These are phyloP conservation scores for Altica lythri DNA, from an alignment of 2,888 invertebrate species.

Conservation along the genomic window DNA sequence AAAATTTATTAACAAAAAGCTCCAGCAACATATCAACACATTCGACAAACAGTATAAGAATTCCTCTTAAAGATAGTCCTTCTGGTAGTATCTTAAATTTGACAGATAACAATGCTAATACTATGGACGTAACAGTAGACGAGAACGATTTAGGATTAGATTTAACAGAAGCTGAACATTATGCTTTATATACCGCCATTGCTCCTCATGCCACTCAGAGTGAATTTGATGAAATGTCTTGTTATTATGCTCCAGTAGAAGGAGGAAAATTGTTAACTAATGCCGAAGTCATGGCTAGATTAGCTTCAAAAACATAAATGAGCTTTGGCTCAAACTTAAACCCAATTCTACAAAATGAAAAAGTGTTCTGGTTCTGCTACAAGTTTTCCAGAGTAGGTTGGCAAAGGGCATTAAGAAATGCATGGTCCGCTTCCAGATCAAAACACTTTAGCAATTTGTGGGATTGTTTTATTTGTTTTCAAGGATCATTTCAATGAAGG, in stretches of 20 bases:
- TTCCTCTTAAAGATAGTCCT: conserved; percentile 68
- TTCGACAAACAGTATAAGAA: conserved; percentile 62
- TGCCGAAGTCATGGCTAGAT: conserved; percentile 44
- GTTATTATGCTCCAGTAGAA: conserved; percentile 84
- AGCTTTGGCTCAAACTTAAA: too few relatives aligned
- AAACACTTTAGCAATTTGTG: too few relatives aligned
- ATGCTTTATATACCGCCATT: conserved; percentile 83
- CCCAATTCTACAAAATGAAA: too few relatives aligned
- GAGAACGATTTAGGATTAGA: conserved; percentile 62
- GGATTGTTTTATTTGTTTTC: too few relatives aligned
- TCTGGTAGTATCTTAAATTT: conserved; percentile 27
- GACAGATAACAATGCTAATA: not conserved
- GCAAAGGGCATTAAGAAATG: too few relatives aligned
- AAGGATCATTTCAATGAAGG: too few relatives aligned
- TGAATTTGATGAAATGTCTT: conserved; percentile 86
- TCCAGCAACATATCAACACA: conserved; percentile 51
- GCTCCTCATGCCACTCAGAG: conserved; percentile 86
- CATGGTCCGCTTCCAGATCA: too few relatives aligned
- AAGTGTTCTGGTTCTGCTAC: too few relatives aligned
- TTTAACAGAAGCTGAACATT: conserved; percentile 85
- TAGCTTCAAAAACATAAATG: conserved; percentile 43
- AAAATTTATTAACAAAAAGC: conserved; percentile 49
- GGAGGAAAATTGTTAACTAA: conserved; percentile 69
- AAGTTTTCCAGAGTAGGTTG: too few relatives aligned
- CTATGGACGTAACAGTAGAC: conserved; percentile 36